Percentiles rank a stretch among this genome's conserved stretches.
Evolutionary conservation across 1,140 invertebrate species (phyloP).

Genomic region (Hormaphis cornu): DNA sequence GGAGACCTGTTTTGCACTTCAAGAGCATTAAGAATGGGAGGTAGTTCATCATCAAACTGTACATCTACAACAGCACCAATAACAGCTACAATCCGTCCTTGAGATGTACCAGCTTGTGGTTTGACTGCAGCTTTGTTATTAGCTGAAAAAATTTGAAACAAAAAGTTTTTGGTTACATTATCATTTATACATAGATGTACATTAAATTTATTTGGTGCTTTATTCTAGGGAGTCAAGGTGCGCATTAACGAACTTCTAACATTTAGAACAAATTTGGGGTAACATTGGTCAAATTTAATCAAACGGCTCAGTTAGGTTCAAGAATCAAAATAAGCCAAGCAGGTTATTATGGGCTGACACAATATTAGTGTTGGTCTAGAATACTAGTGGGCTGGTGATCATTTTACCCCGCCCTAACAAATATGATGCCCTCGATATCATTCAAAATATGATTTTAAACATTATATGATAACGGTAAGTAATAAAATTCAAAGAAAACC

Average conservation of each 20-base stretch:
- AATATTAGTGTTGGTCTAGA: too few relatives aligned
- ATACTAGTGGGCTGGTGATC: too few relatives aligned
- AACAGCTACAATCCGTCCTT: conserved; percentile 80
- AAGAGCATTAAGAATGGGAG: conserved; percentile 94
- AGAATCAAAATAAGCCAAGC: too few relatives aligned
- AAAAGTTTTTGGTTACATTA: neutral
- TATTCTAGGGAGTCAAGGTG: neutral
- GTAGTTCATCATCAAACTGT: conserved; percentile 91
- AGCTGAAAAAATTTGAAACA: conserved; percentile 33
- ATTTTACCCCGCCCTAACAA: too few relatives aligned
- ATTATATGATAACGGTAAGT: too few relatives aligned
- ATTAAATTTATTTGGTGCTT: neutral
- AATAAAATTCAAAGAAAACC: too few relatives aligned
- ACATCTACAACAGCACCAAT: conserved; percentile 99
- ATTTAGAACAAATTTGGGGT: neutral
- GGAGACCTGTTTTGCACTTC: conserved; percentile 76
- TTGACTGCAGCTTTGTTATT: conserved; percentile 42
- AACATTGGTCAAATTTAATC: too few relatives aligned
- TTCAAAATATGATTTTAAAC: too few relatives aligned
- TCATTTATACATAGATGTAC: neutral
- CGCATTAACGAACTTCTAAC: neutral
- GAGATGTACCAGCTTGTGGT: conserved; percentile 43
- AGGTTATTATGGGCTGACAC: too few relatives aligned
- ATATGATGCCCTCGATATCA: too few relatives aligned
- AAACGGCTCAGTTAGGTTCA: too few relatives aligned